These are phyloP conservation scores for Apostichopus japonicus DNA, from an alignment of 35 echinoderm and acorn worm genomes.

Conservation along the genomic window DNA sequence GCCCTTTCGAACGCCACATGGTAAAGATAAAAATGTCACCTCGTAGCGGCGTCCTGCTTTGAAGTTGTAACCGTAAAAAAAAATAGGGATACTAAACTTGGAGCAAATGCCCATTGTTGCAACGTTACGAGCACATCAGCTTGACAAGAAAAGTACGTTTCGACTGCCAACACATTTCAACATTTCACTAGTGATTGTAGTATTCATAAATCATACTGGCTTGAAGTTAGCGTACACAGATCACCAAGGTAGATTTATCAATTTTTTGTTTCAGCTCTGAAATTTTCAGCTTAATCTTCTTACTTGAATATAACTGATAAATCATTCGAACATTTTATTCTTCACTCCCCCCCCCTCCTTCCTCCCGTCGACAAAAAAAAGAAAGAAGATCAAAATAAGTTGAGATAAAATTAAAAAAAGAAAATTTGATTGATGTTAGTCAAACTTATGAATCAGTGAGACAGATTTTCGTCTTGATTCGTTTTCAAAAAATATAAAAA, in stretches of 20 bases:
- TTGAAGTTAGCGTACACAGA: constrained; percentile 27
- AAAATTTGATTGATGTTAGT: background rate
- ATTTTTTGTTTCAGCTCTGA: background rate
- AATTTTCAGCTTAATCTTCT: background rate
- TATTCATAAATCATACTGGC: constrained; percentile 9
- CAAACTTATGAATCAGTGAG: too few species aligned
- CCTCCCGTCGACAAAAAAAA: background rate
- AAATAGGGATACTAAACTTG: constrained; percentile 7
- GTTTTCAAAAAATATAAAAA: too few species aligned
- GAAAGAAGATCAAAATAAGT: background rate
- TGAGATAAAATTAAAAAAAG: background rate
- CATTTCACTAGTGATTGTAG: constrained; percentile 7
- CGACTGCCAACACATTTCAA: background rate
- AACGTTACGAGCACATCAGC: constrained; percentile 45
- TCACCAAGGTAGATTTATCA: constrained; percentile 14
- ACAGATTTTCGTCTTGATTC: too few species aligned
- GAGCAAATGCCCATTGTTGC: constrained; percentile 23
- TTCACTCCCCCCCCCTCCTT: background rate
- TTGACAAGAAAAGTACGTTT: constrained; percentile 20
- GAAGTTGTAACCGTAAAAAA: constrained; percentile 51
- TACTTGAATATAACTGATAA: background rate
- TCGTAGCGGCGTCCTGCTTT: constrained; percentile 38
- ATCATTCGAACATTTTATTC: background rate
- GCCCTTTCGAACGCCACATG: constrained; percentile 39
- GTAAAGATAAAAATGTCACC: constrained; percentile 52